Base-by-base conservation (phyloP, 2,888 invertebrate genomes). In the Alcis repandata region DNA sequence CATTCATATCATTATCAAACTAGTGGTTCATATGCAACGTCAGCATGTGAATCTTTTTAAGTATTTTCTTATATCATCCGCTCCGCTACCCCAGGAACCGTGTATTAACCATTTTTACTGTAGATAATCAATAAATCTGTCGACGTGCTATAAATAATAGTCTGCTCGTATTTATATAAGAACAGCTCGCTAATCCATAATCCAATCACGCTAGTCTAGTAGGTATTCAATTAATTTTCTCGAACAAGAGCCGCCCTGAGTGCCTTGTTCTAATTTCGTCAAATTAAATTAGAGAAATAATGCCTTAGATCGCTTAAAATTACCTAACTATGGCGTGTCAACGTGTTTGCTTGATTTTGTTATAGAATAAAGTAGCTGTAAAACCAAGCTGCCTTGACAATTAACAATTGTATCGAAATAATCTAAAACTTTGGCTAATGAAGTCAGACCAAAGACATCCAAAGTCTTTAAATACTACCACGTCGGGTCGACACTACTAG, bases 181-280 rank as follows among this genome's bases (percentile, higher is more conserved):
- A 59, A 49, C 3, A 27, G 52, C 54, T 13, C 51, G 19, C 48
- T 64, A 59, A 59, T 59, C 32, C 33, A 38, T 51, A 60, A 64
- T 64, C 59, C 59, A 65, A 65, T 65, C 59, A 51, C 49, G 45
- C 51, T 59, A 17, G 19, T 59, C 43, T 64, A 56, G 58, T 51
- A 58, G 48, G 43, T 65, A 60, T 43, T 59, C 57, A 58, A 66
- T 66, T 66, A 61, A 65, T 60, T 65, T 59, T 27, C 45, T 40
- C 33, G 57, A 57, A 57, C 57, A 60, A 57, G 52, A 52, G 57
- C 40, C 49, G 22, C 38, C 45, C 19, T 52, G 51, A 45, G 56
- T 36, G 53, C 54, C 57, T 38, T 58, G 57, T 52, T 41, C 57
- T 60, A 66, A 66, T 66, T 66, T 61, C 57, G 61, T 45, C 48